These are phyloP conservation scores for Chrysodeixis includens DNA, from an alignment of 2,888 invertebrate genomes.

Conservation along the genomic window DNA sequence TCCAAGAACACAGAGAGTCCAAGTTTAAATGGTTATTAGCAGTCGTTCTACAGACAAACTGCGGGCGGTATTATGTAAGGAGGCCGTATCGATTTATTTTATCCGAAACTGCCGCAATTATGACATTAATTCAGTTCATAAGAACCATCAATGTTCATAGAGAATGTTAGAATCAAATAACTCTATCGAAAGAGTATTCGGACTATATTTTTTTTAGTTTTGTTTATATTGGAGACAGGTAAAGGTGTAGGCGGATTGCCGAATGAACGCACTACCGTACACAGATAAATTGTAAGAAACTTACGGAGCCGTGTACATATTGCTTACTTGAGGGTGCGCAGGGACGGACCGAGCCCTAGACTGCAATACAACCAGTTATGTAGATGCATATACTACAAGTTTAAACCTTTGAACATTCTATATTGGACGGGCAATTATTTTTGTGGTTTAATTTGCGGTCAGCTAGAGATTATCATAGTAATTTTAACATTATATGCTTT, in stretches of 20 bases:
- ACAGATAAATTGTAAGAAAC: slow-evolving; percentile 75
- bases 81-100: slow-evolving; percentile 86
- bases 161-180: slow-evolving; percentile 82
- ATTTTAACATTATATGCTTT: slow-evolving; percentile 62
- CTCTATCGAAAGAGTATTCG: slow-evolving; percentile 77
- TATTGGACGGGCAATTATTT: slow-evolving; percentile 80
- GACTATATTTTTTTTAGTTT: slow-evolving; percentile 67
- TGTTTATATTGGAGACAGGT: slow-evolving; percentile 74
- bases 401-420: slow-evolving; percentile 70
- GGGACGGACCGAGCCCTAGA: slow-evolving; percentile 40
- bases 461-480: slow-evolving; percentile 71
- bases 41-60: slow-evolving; percentile 74
- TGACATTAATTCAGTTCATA: slow-evolving; percentile 87
- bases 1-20: slow-evolving; percentile 70
- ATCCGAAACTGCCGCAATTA: slow-evolving; percentile 86
- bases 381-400: slow-evolving; percentile 63
- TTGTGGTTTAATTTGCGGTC: slow-evolving; percentile 82
- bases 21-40: slow-evolving; percentile 71
- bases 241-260: slow-evolving; percentile 80
- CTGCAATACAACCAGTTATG: slow-evolving; percentile 75
- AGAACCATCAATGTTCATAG: slow-evolving; percentile 83
- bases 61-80: slow-evolving; percentile 86
- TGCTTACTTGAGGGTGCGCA: slow-evolving; percentile 36
- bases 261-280: slow-evolving; percentile 72
- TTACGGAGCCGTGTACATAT: slow-evolving; percentile 50